Base-by-base conservation (phyloP, 2,888 invertebrate genomes). In the Drosophila anomelani region DNA sequence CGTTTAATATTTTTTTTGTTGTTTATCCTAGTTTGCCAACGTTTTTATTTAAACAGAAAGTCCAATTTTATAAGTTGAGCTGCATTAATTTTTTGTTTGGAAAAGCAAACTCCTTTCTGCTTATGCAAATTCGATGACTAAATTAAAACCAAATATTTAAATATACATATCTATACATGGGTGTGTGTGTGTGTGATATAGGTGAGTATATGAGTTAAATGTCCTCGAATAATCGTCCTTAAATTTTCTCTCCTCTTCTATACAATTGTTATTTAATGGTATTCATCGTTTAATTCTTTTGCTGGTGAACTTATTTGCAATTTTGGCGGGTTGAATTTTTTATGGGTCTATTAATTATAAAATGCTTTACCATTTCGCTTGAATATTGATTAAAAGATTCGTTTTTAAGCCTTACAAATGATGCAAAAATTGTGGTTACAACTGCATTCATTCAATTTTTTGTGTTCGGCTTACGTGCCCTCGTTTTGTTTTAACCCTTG, bases 251-350 rank as follows among this genome's bases (percentile, higher is more conserved):
- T 29, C 38, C 34, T 38, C 56, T 44, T 26, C 49, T 54, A 62
- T 74, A 47, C 63, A 60, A 55, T 55, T 39, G 29, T n/a, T 47
- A 51, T 49, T 66, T 55, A 39, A 38, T 66, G 64, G 39, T 55
- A 44, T 38, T 47, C n/a, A 51, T 56, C 47, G 36, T 59, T 59
- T 49, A 53, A 51, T 62, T 44, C 41, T 47, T 62, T 66, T 71
- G 54, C 70, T 51, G 46, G 74, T 73, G 73, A 73, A 75, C 79
- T 81, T 80, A 77, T 76, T 54, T 76, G 64, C 76, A 67, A 71
- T 77, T 79, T 85, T 85, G 85, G 85, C 85, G 88, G 85, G 85
- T 77, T 85, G 76, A 81, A 80, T 70, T 83, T 87, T 69, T 57
- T 46, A 51, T 63, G 46, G 62, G 44, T 70, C 38, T 74, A 43